phyloP scores from a whole-genome alignment of 2,113 vertebrate species.

The Eolophus roseicapilla region DNA sequence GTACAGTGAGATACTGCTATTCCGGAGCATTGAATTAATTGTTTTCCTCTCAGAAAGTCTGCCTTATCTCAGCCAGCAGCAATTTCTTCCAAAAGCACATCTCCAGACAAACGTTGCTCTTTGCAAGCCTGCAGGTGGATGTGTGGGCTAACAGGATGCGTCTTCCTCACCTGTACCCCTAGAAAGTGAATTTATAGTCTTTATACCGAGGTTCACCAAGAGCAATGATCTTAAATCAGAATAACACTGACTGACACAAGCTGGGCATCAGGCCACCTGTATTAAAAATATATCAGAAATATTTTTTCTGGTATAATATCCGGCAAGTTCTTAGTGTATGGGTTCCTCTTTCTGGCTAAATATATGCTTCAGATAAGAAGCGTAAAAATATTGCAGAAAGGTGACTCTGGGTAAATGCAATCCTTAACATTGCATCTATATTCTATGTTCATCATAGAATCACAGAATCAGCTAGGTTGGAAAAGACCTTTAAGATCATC shows the following conservation, averaged over 20 bases:
- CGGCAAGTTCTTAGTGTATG: neutral
- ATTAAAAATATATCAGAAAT: neutral
- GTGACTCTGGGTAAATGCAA: neutral
- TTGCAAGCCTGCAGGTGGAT: neutral
- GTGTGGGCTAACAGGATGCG: neutral
- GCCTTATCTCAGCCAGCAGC: neutral
- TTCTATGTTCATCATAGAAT: neutral
- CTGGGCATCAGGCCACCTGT: neutral
- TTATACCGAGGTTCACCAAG: neutral
- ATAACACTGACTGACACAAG: neutral
- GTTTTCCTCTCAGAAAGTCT: neutral
- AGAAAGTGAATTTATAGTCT: neutral
- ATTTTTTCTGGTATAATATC: neutral
- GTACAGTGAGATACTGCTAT: neutral
- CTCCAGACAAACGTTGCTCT: neutral
- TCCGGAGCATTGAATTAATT: neutral
- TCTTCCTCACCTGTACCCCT: neutral
- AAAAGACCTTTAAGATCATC: neutral
- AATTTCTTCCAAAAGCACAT: neutral
- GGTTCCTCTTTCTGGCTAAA: neutral
- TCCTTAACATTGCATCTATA: neutral
- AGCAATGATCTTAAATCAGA: neutral
- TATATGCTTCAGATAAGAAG: neutral
- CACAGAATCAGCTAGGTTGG: neutral
- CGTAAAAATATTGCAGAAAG: neutral